Evolutionary conservation across 2,113 vertebrate genomes (phyloP).

Genomic region (Capricornis sumatraensis): DNA sequence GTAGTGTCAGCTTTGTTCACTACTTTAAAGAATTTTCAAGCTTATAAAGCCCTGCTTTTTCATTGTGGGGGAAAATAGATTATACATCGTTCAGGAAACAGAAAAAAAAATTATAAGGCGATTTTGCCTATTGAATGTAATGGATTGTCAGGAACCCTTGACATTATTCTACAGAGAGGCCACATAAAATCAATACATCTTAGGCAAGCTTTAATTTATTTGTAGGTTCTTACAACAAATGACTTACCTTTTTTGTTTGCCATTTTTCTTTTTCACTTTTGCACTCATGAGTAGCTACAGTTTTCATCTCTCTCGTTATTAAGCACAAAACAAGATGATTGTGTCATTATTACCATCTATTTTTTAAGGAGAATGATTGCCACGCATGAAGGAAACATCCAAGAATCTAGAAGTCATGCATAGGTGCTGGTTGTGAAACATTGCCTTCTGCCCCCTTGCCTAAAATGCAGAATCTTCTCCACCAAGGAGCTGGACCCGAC

Average conservation of each 20-base stretch:
- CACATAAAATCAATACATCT: conserved; percentile 85
- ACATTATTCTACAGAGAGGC: conserved; percentile 83
- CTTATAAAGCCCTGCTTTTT: conserved; percentile 56
- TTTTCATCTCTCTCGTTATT: conserved; percentile 72
- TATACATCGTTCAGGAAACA: conserved; percentile 71
- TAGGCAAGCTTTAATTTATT: conserved; percentile 87
- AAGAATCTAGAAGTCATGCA: background rate
- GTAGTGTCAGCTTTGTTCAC: conserved; percentile 26
- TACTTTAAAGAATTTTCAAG: conserved; percentile 55
- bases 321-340: conserved; percentile 61
- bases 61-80: conserved; percentile 72
- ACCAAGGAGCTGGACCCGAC: too few species aligned
- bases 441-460: background rate
- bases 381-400: background rate
- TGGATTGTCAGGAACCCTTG: conserved; percentile 82
- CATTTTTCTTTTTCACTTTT: conserved; percentile 79
- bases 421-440: background rate
- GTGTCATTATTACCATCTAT: conserved; percentile 56
- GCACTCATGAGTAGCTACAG: conserved; percentile 66
- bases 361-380: conserved; percentile 13
- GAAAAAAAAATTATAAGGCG: conserved; percentile 79
- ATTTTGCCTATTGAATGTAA: conserved; percentile 81
- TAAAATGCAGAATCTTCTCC: background rate
- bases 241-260: conserved; percentile 81
- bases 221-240: conserved; percentile 84